Evolutionary conservation across 2,797 vertebrate species (phyloP).

Genomic region (Anniella stebbinsi): DNA sequence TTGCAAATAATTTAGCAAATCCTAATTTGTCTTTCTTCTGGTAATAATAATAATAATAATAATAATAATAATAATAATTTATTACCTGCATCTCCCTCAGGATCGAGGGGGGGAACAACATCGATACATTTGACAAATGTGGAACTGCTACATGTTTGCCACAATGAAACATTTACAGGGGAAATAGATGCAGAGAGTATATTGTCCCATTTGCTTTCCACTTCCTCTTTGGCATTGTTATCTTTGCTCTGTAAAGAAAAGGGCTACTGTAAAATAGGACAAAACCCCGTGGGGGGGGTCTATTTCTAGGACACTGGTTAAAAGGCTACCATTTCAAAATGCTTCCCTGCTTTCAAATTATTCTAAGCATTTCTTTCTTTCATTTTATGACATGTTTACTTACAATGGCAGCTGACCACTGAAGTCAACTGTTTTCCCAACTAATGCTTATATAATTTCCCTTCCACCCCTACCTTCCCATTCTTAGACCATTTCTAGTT

Average conservation of each 20-base stretch:
- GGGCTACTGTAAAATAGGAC: constrained; percentile 44
- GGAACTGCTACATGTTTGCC: constrained; percentile 31
- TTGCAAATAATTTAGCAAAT: neutral
- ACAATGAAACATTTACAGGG: constrained; percentile 25
- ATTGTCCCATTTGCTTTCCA: constrained; percentile 12
- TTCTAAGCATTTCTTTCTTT: neutral
- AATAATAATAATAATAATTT: no score
- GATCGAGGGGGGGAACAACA: no score
- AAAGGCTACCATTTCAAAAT: constrained; percentile 36
- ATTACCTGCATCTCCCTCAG: no score
- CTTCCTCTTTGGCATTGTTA: constrained; percentile 13
- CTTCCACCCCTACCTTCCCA: neutral
- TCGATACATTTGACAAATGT: neutral
- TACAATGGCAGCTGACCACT: neutral
- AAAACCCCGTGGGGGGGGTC: neutral
- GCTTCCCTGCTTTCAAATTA: constrained; percentile 32
- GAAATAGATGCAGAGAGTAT: neutral
- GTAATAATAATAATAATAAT: no score
- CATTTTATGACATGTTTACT: constrained; percentile 17
- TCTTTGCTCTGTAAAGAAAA: constrained; percentile 45
- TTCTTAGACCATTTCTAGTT: neutral
- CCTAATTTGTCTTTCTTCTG: neutral
- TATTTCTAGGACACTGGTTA: constrained; percentile 51
- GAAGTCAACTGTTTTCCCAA: neutral
- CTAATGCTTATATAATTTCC: neutral